Evolutionary conservation across 2,113 vertebrate species (phyloP), one percentile per base, ranked within the genome.

Genomic region (Trinectes maculatus): DNA sequence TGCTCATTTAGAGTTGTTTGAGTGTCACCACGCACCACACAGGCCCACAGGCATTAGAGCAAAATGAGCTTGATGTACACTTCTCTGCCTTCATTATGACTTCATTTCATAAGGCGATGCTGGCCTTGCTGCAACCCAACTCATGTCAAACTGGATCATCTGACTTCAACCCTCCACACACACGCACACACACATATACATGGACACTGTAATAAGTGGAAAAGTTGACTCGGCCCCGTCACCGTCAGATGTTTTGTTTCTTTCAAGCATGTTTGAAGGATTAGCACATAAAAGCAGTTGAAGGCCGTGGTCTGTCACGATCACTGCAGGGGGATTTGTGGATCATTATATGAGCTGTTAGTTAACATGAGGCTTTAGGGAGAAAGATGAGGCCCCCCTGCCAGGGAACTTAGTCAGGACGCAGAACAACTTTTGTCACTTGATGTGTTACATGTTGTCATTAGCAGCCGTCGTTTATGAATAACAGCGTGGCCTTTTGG

Each of bases 231-330:
- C 19, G 64, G 77, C 79, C 79, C 72, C 69, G 52, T 89, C 75
- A 80, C 58, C 71, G 74, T 86, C 81, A 83, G 74, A 85, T 72
- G 77, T 77, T 85, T 87, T 74, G 74, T 83, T 84, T 86, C 79
- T 80, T 77, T 87, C 58, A 55, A 75, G 84, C 77, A 57, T 64
- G 76, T 86, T 89, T 80, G 71, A 79, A 79, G 78, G 87, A 89
- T 92, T 91, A 89, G 46, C 83, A 86, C 77, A 88, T 89, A 83
- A 91, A 91, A 92, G 89, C 46, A 69, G 74, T 34, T 52, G 52
- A 82, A 81, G 79, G 84, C 85, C 44, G 47, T 61, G 73, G 63
- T 71, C 83, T 89, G 85, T 88, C 87, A 84, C 51, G 47, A 75
- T 74, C 81, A 79, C 81, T 85, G 83, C 71, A 52, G 84, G 64